A percentile compares a stretch with the other conserved stretches of the same genome.
phyloP scores from a whole-genome alignment of 2,113 vertebrate species.

The Apistogramma diplotaenia region DNA sequence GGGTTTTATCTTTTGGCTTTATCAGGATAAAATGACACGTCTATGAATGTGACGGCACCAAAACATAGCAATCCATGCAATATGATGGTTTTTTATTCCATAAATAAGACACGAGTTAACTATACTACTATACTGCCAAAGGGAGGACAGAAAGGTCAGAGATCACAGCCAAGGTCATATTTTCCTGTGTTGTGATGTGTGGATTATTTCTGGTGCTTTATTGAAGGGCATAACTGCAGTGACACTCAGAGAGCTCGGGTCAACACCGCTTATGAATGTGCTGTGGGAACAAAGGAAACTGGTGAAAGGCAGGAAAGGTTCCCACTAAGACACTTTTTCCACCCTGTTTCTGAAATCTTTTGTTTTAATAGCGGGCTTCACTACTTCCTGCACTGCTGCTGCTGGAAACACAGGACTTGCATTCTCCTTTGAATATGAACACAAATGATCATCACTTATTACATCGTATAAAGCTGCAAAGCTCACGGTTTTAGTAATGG shows the following conservation, averaged over 20 bases:
- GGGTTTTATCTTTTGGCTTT: background rate
- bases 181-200: slow-evolving; percentile 30
- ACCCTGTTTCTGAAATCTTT: slow-evolving; percentile 23
- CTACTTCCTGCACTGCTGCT: slow-evolving; percentile 5
- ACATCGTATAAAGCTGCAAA: background rate
- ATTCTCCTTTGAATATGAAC: background rate
- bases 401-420: background rate
- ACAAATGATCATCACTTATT: background rate
- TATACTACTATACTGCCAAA: background rate
- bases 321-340: slow-evolving; percentile 57
- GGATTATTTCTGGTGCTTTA: slow-evolving; percentile 10
- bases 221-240: background rate
- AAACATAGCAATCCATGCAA: background rate
- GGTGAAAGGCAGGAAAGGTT: slow-evolving; percentile 59
- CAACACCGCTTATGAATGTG: background rate
- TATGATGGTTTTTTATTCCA: background rate
- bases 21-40: background rate
- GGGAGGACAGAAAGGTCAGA: background rate
- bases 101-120: background rate
- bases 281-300: slow-evolving; percentile 62
- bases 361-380: background rate
- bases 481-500: background rate
- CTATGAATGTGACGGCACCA: background rate
- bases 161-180: background rate
- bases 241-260: background rate